A percentile compares a stretch with the other conserved stretches of the same genome.
Conservation (phyloP, 2,888 invertebrate species). For the Leptopilina syphax region DNA sequence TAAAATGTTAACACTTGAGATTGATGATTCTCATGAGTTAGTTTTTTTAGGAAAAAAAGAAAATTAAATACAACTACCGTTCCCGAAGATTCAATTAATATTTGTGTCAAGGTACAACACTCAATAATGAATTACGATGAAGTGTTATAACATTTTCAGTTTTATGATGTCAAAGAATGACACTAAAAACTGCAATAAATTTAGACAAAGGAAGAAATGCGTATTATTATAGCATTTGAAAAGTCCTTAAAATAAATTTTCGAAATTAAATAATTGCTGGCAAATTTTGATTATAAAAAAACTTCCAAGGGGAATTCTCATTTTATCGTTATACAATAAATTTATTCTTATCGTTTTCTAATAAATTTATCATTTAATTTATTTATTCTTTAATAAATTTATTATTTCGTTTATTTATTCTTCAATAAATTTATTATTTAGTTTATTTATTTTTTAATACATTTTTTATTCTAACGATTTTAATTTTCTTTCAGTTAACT, state of each 20-base stretch:
- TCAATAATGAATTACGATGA: conserved; percentile 20
- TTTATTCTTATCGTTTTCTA: too few species aligned
- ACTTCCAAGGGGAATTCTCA: too few species aligned
- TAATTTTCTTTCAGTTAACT: too few species aligned
- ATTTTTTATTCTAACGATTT: too few species aligned
- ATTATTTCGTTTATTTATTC: too few species aligned
- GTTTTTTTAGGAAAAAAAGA: background rate
- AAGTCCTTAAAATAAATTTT: background rate
- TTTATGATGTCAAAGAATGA: conserved; percentile 27
- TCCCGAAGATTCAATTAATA: conserved; percentile 14
- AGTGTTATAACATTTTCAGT: background rate
- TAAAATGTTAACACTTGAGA: too few species aligned
- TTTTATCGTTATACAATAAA: too few species aligned
- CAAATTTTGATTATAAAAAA: background rate
- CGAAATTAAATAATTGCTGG: background rate
- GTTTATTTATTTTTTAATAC: too few species aligned
- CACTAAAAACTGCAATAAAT: conserved; percentile 31
- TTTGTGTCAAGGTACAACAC: conserved; percentile 15
- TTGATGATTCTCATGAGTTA: too few species aligned
- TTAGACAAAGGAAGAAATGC: conserved; percentile 5
- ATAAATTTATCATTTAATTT: too few species aligned
- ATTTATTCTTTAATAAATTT: too few species aligned
- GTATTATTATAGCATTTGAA: conserved; percentile 5
- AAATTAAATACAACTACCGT: conserved; percentile 15
- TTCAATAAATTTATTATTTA: too few species aligned